These are phyloP conservation scores for Drosophila monieri DNA, from an alignment of 2,888 invertebrate species.

Conservation along the genomic window DNA sequence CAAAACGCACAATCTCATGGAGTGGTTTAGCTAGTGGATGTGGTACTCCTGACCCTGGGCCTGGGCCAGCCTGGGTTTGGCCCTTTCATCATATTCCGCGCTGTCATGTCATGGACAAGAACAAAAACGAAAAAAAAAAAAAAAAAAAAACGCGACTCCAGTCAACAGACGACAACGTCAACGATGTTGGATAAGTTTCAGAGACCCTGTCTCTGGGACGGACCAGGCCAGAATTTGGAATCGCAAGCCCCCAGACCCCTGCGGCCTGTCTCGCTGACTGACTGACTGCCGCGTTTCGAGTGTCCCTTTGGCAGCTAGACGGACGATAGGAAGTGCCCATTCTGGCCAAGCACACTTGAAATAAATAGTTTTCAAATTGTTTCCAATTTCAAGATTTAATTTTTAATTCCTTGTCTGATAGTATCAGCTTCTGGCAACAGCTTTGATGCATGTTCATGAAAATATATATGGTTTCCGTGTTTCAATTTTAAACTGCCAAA, in stretches of 20 bases:
- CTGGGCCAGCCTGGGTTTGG: conserved; percentile 46
- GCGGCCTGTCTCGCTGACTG: conserved; percentile 44
- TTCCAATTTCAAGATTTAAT: neutral
- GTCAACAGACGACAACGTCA: conserved; percentile 68
- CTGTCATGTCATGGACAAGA: conserved; percentile 75
- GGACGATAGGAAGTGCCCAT: conserved; percentile 44
- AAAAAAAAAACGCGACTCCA: conserved; percentile 33
- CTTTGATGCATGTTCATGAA: too few relatives aligned
- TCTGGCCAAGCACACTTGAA: neutral
- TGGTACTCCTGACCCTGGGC: conserved; percentile 7
- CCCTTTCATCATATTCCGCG: conserved; percentile 81
- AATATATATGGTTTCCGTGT: neutral
- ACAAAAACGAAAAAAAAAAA: conserved; percentile 40
- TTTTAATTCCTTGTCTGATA: neutral
- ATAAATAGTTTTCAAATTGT: neutral
- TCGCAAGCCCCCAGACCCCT: conserved; percentile 26
- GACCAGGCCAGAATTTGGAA: conserved; percentile 36
- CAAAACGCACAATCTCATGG: conserved; percentile 55
- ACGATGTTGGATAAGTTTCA: conserved; percentile 74
- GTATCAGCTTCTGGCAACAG: too few relatives aligned
- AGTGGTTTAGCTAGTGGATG: conserved; percentile 30
- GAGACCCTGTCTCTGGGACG: conserved; percentile 68
- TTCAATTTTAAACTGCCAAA: neutral
- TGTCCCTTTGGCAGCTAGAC: conserved; percentile 47
- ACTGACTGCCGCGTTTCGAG: conserved; percentile 41